These are phyloP conservation scores for Agapornis canus DNA, from an alignment of 2,797 vertebrate species.

Conservation along the genomic window DNA sequence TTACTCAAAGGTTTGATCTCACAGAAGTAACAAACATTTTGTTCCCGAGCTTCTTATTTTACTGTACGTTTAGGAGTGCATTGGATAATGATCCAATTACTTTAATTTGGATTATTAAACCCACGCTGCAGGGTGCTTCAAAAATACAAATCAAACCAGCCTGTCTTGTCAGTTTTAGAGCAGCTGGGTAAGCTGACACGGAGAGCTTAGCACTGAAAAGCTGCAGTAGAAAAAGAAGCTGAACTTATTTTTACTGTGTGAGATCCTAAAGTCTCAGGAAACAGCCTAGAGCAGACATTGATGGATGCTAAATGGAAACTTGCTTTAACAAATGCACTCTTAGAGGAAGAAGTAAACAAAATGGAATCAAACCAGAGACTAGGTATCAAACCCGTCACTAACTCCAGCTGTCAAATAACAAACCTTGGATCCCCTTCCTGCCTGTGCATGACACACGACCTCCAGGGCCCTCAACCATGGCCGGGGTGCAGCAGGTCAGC, in stretches of 20 bases:
- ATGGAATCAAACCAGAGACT: background rate
- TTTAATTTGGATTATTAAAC: background rate
- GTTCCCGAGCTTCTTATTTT: background rate
- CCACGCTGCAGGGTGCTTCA: background rate
- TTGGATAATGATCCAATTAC: background rate
- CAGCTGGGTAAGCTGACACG: background rate
- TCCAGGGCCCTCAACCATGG: background rate
- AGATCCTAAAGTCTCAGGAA: background rate
- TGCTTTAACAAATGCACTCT: background rate
- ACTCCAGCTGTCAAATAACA: background rate
- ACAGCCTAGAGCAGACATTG: background rate
- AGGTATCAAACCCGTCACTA: background rate
- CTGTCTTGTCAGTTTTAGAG: background rate
- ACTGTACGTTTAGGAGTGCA: background rate
- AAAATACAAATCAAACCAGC: background rate
- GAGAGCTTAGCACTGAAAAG: background rate
- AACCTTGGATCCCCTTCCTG: slow-evolving; percentile 7
- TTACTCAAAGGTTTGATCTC: background rate
- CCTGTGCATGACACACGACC: background rate
- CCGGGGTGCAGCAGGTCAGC: background rate
- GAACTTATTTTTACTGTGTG: background rate
- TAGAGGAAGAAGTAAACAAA: background rate
- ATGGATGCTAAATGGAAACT: background rate
- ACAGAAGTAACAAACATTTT: background rate
- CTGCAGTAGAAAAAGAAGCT: background rate